Evolutionary conservation across 2,888 invertebrate genomes (phyloP).

Genomic region (Disparrhopalites patrizii): DNA sequence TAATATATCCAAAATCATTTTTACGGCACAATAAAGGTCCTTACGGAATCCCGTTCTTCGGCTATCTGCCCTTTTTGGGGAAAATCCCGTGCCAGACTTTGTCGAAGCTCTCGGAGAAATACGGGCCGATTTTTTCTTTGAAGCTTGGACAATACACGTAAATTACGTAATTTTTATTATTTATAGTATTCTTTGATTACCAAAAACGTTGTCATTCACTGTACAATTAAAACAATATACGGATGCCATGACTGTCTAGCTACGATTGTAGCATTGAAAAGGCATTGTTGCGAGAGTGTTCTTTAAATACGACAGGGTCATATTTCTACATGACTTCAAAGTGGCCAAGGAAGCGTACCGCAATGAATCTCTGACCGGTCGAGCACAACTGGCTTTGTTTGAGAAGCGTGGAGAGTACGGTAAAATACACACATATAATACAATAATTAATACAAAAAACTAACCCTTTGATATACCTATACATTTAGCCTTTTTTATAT

Average conservation of each 20-base stretch:
- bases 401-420: constrained; percentile 35
- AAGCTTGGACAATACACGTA: constrained; percentile 41
- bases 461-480: no score
- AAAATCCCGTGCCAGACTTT: constrained; percentile 38
- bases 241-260: no score
- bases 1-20: no score
- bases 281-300: background rate
- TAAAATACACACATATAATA: constrained; percentile 1
- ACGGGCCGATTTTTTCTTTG: constrained; percentile 40
- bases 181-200: background rate
- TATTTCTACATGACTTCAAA: constrained; percentile 41
- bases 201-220: background rate
- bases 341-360: constrained; percentile 35
- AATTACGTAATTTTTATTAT: constrained; percentile 4
- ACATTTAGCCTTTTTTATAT: no score
- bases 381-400: constrained; percentile 37
- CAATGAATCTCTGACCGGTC: constrained; percentile 35
- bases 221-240: background rate
- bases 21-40: no score
- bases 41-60: constrained; percentile 38
- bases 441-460: background rate
- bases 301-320: constrained; percentile 31
- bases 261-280: background rate
- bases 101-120: constrained; percentile 36
- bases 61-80: constrained; percentile 45